phyloP scores from a whole-genome alignment of 2,797 vertebrate genomes.

The Micrastur ruficollis region DNA sequence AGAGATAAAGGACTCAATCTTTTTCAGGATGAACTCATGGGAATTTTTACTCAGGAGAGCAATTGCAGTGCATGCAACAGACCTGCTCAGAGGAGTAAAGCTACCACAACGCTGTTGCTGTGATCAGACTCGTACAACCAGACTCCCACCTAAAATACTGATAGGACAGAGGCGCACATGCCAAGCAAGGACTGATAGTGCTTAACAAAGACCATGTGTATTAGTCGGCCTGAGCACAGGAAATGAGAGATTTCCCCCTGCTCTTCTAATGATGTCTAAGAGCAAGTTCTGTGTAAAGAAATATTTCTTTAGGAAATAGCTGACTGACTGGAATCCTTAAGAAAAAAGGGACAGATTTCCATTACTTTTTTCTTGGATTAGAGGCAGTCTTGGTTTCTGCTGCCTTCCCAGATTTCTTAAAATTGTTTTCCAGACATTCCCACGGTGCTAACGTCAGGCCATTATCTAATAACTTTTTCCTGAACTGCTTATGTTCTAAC shows the following conservation, averaged over 20 bases:
- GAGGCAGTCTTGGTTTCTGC: not conserved
- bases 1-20: not conserved
- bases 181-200: not conserved
- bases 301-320: constrained; percentile 46
- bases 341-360: not conserved
- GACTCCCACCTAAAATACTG: rapidly evolving
- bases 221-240: not conserved
- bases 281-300: constrained; percentile 11
- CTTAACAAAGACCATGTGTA: not conserved
- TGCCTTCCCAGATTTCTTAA: constrained; percentile 4
- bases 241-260: constrained; percentile 28
- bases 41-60: not conserved
- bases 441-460: not conserved
- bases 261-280: constrained; percentile 6
- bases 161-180: not conserved
- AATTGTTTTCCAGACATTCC: constrained; percentile 36
- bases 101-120: not conserved
- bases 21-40: not conserved
- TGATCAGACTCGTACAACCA: not conserved
- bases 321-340: not conserved
- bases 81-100: not conserved
- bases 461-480: not conserved
- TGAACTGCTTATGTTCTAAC: not conserved
- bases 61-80: not conserved
- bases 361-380: not conserved